Base-by-base conservation (phyloP, 2,888 invertebrate species). In the Maniola hyperantus region DNA sequence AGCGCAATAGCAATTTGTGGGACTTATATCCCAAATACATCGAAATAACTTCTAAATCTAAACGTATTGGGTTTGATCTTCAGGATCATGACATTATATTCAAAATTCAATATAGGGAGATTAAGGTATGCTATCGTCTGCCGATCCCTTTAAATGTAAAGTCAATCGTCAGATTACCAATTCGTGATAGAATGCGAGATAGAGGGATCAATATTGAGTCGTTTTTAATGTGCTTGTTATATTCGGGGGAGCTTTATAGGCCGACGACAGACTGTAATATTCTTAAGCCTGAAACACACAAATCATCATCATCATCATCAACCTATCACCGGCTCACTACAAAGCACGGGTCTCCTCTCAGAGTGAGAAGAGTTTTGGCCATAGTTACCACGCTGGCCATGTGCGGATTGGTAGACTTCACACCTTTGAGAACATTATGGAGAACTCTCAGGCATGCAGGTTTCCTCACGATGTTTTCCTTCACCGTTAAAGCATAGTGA, bases 111-210 rank as follows among this genome's bases (percentile, higher is more conserved):
- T 62, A 62, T 42, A 53, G 26, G 36, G 11, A 54, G 53, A 54
- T 44, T 64, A 46, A 55, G 60, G 44, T 55, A 59, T 51, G 51
- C 54, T 50, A 59, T 63, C 48, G 34, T 66, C 59, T 54, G 57
- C 11, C 61, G 50, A 69, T 64, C 63, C 69, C 55, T 63, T 54
- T 55, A 55, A 67, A 67, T 64, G 42, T 51, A 62, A 44, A 67
- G 57, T 58, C 61, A 62, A 50, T 55, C 60, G 64, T 33, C 64
- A 53, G 51, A 67, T 67, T 58, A 69, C 61, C 67, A 67, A 39
- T 67, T 72, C 77, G 77, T 77, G 77, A 77, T 75, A 72, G 75
- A 77, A 77, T 73, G 73, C 71, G 68, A 71, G 73, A 74, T 71
- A 66, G 65, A 57, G 65, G 72, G 76, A 77, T 77, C 62, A 64